phyloP scores from a whole-genome alignment of 64 coral and sea anemone genomes.

The Platygyra sinensis region DNA sequence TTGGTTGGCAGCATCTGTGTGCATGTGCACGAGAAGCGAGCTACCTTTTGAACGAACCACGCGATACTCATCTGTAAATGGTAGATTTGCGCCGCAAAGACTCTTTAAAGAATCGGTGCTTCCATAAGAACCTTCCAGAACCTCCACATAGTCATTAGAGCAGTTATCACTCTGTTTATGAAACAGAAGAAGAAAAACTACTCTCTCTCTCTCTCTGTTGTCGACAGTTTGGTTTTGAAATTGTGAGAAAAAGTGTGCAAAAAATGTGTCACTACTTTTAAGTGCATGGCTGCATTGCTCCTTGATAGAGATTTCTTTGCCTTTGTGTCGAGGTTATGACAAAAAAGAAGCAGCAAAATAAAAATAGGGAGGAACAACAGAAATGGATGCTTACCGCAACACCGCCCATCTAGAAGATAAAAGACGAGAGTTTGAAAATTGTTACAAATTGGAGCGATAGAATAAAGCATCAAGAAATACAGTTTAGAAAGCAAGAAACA shows the following conservation, averaged over 20 bases:
- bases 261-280: no score
- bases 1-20: not conserved
- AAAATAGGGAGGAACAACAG: no score
- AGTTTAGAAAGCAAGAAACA: no score
- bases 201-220: not conserved
- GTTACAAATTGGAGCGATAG: no score
- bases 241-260: no score
- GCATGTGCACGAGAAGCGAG: constrained; percentile 19
- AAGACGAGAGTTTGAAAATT: not conserved
- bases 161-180: not conserved
- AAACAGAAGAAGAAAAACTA: not conserved
- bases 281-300: no score
- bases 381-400: not conserved
- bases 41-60: not conserved
- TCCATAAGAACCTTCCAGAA: constrained; percentile 6
- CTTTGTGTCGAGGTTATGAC: no score
- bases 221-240: not conserved
- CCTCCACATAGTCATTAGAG: constrained; percentile 9
- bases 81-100: not conserved
- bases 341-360: no score
- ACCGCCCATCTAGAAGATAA: not conserved
- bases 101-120: not conserved
- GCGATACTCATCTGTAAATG: not conserved
- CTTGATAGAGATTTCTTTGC: no score
- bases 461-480: not conserved